Evolutionary conservation across 2,113 vertebrate genomes (phyloP).

Genomic region (Natator depressus): DNA sequence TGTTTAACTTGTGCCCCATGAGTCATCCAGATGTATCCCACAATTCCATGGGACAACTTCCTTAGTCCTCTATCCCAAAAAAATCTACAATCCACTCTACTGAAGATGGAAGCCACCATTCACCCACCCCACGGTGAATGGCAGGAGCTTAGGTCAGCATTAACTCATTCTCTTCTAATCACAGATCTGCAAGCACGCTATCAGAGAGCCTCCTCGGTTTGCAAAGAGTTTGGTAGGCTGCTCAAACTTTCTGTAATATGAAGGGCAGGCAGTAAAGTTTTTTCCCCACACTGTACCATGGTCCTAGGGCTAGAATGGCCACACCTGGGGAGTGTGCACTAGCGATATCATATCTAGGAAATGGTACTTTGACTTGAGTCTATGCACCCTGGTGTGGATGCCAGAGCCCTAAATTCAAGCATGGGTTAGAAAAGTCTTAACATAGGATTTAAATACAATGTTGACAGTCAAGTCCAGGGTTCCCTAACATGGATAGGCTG

Average conservation of each 20-base stretch:
- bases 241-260: background rate
- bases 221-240: background rate
- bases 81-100: background rate
- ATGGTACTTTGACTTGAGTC: background rate
- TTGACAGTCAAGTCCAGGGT: background rate
- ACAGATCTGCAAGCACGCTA: background rate
- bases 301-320: background rate
- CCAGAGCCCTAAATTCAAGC: background rate
- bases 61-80: background rate
- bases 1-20: background rate
- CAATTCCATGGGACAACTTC: background rate
- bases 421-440: background rate
- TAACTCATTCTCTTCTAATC: background rate
- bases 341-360: background rate
- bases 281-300: background rate
- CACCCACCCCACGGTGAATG: rapidly evolving
- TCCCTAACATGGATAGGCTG: background rate
- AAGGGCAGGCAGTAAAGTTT: background rate
- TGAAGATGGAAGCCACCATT: background rate
- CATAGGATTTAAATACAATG: background rate
- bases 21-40: background rate
- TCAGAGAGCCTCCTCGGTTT: background rate
- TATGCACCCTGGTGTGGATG: too few species aligned
- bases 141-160: background rate
- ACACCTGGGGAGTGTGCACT: background rate